Base-by-base conservation (phyloP, 2,888 invertebrate genomes). In the Phorcus lineatus region DNA sequence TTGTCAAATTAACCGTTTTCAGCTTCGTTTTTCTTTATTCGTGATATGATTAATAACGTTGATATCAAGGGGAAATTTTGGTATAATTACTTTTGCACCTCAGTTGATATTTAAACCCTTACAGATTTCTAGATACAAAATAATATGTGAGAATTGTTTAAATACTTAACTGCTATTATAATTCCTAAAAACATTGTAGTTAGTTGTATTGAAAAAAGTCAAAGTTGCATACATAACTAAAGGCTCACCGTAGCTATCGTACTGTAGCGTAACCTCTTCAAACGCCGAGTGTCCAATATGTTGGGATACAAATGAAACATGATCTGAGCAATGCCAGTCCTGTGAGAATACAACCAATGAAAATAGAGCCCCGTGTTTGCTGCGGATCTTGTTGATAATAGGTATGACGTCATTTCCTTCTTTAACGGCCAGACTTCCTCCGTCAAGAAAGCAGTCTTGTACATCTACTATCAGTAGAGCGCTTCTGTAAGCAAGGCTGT, bases 311-410 rank as follows among this genome's bases (percentile, higher is more conserved):
- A 91, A 91, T 2, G 91, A 91, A 62, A 91, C 88, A 83, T 91
- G 91, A 80, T 90, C 84, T 2, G 55, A 36, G 77, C 88, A 90
- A 78, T 91, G 91, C 90, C 90, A 91, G 78, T 91, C 91, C 83
- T 90, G 88, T 6, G 90, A 86, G 16, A 90, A 77, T 9, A 89
- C 88, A 7, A 90, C 88, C 84, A 89, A 52, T 22, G 85, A 76
- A 70, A 90, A 86, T 3, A 80, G 19, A 13, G 81, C 62, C 11
- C 57, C 82, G 74, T 85, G 86, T 7, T 84, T 75, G 52, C 74
- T 28, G 22, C 90, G 84, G 79, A 91, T 84, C 24, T 83, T 78
- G 82, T 91, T 90, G 24, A 90, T 90, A 11, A 89, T 85, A 0
- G 88, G 87, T 55, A 90, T 87, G 4, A 91, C 86, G 6, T 85